phyloP scores from a whole-genome alignment of 2,888 invertebrate species.

The Agriopis aurantiaria region DNA sequence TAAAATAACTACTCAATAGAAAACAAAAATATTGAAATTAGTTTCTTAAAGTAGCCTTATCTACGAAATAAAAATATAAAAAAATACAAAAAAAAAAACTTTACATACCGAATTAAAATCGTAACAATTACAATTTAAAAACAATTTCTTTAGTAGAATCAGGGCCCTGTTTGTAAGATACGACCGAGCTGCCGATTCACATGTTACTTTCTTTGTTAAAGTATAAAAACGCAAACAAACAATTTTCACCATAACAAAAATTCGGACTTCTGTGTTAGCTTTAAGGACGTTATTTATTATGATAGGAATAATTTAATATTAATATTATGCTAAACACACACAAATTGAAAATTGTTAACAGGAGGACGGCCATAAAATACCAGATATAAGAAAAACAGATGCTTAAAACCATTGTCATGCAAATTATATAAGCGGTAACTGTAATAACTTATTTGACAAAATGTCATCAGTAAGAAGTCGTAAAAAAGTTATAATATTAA shows the following conservation, averaged over 20 bases:
- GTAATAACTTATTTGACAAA: constrained; percentile 37
- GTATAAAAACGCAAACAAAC: not conserved
- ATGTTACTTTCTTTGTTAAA: not conserved
- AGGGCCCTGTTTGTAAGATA: too few species aligned
- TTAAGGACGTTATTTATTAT: constrained; percentile 13
- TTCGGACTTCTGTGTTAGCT: constrained; percentile 3
- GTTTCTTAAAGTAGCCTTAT: too few species aligned
- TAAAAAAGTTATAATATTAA: constrained; percentile 38
- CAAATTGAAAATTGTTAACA: constrained; percentile 34
- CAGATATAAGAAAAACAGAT: constrained; percentile 24
- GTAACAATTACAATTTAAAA: too few species aligned
- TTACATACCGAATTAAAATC: too few species aligned
- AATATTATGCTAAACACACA: constrained; percentile 24
- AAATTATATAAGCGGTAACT: constrained; percentile 34
- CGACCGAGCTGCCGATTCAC: too few species aligned
- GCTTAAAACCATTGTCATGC: constrained; percentile 42
- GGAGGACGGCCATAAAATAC: constrained; percentile 23
- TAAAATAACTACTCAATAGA: too few species aligned
- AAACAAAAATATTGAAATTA: too few species aligned
- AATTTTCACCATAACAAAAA: not conserved
- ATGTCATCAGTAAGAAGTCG: constrained; percentile 32
- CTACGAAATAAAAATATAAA: too few species aligned
- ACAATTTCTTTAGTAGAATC: too few species aligned
- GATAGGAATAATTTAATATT: constrained; percentile 14
- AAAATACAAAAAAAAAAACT: too few species aligned